phyloP scores from a whole-genome alignment of 1,140 invertebrate genomes.

The Dolichoris vasculosae region DNA sequence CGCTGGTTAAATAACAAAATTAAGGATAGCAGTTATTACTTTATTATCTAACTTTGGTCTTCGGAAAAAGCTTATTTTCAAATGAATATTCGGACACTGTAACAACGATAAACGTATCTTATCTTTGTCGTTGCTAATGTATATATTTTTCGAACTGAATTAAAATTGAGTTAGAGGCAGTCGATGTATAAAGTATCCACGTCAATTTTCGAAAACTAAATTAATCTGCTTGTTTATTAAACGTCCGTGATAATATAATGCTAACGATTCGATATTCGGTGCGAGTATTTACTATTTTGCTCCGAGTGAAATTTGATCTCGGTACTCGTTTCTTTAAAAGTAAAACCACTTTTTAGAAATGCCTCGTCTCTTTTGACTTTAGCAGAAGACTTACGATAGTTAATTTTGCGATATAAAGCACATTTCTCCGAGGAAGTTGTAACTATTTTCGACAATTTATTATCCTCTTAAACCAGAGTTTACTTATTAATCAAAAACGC shows the following conservation, averaged over 20 bases:
- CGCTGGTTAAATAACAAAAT: neutral
- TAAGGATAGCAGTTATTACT: neutral
- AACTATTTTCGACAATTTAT: neutral
- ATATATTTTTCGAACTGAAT: too few relatives aligned
- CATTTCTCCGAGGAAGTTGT: neutral
- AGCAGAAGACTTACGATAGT: neutral
- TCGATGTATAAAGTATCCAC: too few relatives aligned
- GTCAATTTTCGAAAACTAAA: too few relatives aligned
- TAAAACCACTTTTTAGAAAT: neutral
- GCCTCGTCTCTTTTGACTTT: neutral
- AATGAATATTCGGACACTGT: neutral
- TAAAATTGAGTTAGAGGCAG: too few relatives aligned
- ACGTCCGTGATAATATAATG: too few relatives aligned
- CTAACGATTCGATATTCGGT: too few relatives aligned
- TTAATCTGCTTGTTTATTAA: too few relatives aligned
- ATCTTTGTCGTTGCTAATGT: too few relatives aligned
- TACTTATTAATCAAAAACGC: neutral
- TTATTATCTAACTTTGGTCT: neutral
- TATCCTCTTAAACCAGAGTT: neutral
- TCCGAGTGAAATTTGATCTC: too few relatives aligned
- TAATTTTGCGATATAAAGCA: neutral
- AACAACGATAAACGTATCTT: too few relatives aligned
- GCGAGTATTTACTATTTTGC: too few relatives aligned
- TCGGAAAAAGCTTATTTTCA: neutral
- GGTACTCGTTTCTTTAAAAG: neutral